Evolutionary conservation across 1,140 invertebrate species (phyloP).

Genomic region (Ridgeia piscesae): DNA sequence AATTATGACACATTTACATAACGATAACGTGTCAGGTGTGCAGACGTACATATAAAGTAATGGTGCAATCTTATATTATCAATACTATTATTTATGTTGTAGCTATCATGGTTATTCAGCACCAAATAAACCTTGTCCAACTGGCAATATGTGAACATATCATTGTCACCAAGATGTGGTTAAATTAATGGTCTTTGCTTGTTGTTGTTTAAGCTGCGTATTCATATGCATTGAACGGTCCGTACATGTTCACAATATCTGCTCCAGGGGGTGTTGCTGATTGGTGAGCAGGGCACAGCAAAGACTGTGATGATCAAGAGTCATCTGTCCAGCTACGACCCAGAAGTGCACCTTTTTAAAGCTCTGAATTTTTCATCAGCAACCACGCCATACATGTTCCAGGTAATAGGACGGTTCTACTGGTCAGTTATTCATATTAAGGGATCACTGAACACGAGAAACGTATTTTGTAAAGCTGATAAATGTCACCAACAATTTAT

Average conservation of each 20-base stretch:
- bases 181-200: background rate
- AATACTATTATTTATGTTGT: too few species aligned
- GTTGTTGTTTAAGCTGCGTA: background rate
- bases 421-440: background rate
- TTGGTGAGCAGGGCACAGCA: constrained; percentile 93
- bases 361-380: constrained; percentile 95
- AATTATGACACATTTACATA: too few species aligned
- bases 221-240: background rate
- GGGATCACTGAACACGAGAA: too few species aligned
- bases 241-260: background rate
- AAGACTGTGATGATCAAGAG: constrained; percentile 97
- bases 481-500: too few species aligned
- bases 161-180: background rate
- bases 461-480: too few species aligned
- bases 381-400: constrained; percentile 89
- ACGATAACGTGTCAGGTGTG: too few species aligned
- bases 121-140: background rate
- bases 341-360: constrained; percentile 80
- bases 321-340: constrained; percentile 88
- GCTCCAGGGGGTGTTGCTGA: constrained; percentile 69
- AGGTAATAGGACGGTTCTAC: constrained; percentile 57
- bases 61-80: too few species aligned
- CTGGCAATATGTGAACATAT: background rate
- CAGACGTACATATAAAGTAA: too few species aligned
- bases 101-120: too few species aligned